phyloP scores from a whole-genome alignment of 1,140 invertebrate genomes.

The Octopus bimaculoides region DNA sequence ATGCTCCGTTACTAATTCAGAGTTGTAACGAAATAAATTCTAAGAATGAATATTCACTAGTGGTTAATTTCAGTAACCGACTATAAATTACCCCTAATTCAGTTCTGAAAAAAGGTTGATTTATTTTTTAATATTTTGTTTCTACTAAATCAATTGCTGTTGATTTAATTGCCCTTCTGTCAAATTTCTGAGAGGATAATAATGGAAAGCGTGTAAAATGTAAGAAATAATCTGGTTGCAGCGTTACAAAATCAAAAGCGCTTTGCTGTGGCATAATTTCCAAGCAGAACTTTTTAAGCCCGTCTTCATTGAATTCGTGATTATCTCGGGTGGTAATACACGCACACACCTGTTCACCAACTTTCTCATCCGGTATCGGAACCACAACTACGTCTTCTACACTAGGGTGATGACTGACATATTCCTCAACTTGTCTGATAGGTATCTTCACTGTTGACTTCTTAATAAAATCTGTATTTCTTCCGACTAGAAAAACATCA shows the following conservation, averaged over 20 bases:
- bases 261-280: background rate
- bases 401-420: constrained; percentile 6
- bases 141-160: background rate
- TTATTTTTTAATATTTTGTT: too few species aligned
- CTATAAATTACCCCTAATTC: too few species aligned
- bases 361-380: constrained; percentile 10
- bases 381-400: constrained; percentile 15
- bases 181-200: background rate
- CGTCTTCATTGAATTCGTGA: background rate
- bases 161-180: constrained; percentile 11
- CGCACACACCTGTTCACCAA: constrained; percentile 16
- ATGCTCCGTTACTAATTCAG: too few species aligned
- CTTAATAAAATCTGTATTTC: constrained; percentile 14
- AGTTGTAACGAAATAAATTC: too few species aligned
- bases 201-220: constrained; percentile 1
- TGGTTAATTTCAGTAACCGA: too few species aligned
- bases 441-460: background rate
- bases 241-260: background rate
- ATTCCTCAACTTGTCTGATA: constrained; percentile 10
- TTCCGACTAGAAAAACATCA: background rate
- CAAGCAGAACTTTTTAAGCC: background rate
- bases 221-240: constrained; percentile 9
- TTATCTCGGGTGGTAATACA: background rate
- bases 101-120: too few species aligned
- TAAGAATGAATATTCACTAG: too few species aligned